Evolutionary conservation across 2,113 vertebrate species (phyloP).

Genomic region (Eptesicus fuscus): DNA sequence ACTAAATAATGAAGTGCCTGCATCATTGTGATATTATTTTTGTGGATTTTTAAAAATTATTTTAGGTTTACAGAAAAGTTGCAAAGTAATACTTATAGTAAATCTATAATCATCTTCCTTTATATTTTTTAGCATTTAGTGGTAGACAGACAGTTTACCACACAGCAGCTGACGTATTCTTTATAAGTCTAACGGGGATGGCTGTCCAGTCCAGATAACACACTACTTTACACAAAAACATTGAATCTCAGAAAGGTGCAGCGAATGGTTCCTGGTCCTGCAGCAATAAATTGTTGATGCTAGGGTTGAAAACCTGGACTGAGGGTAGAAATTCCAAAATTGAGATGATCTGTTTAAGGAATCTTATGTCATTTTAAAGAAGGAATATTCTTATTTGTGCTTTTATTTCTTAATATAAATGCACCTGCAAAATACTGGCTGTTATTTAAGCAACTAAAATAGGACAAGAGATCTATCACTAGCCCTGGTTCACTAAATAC

Average conservation of each 20-base stretch:
- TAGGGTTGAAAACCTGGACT: accelerated
- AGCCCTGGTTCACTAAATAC: conserved; percentile 2
- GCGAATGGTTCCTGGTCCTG: accelerated
- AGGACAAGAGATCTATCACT: background rate
- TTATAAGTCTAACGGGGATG: background rate
- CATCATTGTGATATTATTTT: background rate
- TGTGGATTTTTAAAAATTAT: background rate
- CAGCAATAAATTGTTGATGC: background rate
- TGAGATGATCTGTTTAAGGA: background rate
- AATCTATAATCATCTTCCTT: background rate
- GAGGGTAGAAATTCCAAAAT: background rate
- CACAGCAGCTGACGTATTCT: background rate
- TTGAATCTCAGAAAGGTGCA: background rate
- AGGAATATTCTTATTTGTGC: background rate
- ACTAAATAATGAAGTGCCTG: background rate
- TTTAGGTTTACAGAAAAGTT: background rate
- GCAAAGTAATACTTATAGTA: background rate
- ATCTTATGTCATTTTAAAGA: background rate
- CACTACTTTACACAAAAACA: background rate
- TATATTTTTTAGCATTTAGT: background rate
- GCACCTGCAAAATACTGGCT: background rate
- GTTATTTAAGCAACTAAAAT: background rate
- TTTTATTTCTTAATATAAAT: background rate
- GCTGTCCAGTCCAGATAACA: background rate
- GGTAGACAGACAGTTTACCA: background rate